These are phyloP conservation scores for Dufourea novaeangliae DNA, from an alignment of 1,140 invertebrate species.

Conservation along the genomic window DNA sequence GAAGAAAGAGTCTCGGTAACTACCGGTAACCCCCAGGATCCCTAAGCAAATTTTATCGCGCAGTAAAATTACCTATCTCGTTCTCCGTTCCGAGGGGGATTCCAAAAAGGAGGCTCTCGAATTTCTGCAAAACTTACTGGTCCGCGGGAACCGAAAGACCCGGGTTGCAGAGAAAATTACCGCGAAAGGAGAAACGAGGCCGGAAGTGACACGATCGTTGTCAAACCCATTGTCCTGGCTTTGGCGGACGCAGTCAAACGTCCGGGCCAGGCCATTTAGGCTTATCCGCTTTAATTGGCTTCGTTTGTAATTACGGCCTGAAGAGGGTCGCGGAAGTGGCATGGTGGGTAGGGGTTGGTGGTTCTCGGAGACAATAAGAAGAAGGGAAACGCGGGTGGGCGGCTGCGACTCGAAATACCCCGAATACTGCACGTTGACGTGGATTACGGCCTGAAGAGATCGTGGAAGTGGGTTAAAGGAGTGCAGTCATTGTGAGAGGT, in stretches of 20 bases:
- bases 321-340: conserved; percentile 21
- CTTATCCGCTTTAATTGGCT: conserved; percentile 65
- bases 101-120: neutral
- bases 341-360: neutral
- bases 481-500: conserved; percentile 47
- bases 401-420: conserved; percentile 19
- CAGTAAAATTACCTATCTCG: neutral
- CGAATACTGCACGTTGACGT: conserved; percentile 41
- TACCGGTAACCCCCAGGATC: no score
- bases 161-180: conserved; percentile 6
- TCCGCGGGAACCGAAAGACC: neutral
- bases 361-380: conserved; percentile 52
- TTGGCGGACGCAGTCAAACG: conserved; percentile 49
- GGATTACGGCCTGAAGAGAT: conserved; percentile 45
- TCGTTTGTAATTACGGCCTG: conserved; percentile 61
- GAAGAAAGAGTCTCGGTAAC: no score
- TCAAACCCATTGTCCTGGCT: conserved; percentile 44
- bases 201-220: conserved; percentile 47
- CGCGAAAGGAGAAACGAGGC: conserved; percentile 14
- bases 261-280: conserved; percentile 56
- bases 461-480: conserved; percentile 44
- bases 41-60: neutral
- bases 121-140: neutral
- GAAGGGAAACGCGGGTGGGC: conserved; percentile 7
- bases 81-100: neutral